Evolutionary conservation across 1,140 invertebrate genomes (phyloP), one percentile per base, ranked within the genome.

Genomic region (Drosophila pruinosa): DNA sequence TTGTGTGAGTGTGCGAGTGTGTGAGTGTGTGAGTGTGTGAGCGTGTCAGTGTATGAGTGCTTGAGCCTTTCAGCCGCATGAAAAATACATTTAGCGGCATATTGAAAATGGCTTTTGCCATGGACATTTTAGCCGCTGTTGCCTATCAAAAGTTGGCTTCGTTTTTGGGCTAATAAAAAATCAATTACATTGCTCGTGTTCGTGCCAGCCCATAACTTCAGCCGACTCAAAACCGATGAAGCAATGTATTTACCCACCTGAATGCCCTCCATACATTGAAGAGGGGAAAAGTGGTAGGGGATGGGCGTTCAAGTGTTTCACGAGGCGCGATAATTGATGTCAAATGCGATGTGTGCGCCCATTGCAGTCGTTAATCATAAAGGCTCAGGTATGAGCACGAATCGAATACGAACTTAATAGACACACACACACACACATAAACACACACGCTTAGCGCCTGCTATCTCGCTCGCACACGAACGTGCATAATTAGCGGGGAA

Each of bases 251-350:
- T 24, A 45, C 14, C 2, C 47, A 52, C 15, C 31, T 12, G 31
- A 34, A 36, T 22, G 28, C 12, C 10, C 7, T 26, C 43, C 12
- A 41, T n/a, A 53, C 17, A 22, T n/a, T 2, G 3, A 1, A 31
- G 28, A 10, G 28, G 3, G 31, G 2, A 12, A 3, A 4, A n/a
- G 31, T 3, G 31, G 10, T 10, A 4, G 31, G 10, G 31, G n/a
- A 10, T 10, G 47, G 17, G n/a, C 48, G 14, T 36, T 34, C n/a
- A 61, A 36, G n/a, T 15, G 34, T 28, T 65, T 19, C 24, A 50
- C 43, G 53, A 53, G 74, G 82, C 59, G 82, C 71, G 78, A 88
- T 88, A 88, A 86, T 86, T 86, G 82, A 86, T 86, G 82, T 86
- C 82, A 86, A 86, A 78, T 72, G 82, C 65, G 74, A 81, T 65